These are phyloP conservation scores for Drosophila siamana DNA, from an alignment of 2,888 invertebrate species.

Conservation along the genomic window DNA sequence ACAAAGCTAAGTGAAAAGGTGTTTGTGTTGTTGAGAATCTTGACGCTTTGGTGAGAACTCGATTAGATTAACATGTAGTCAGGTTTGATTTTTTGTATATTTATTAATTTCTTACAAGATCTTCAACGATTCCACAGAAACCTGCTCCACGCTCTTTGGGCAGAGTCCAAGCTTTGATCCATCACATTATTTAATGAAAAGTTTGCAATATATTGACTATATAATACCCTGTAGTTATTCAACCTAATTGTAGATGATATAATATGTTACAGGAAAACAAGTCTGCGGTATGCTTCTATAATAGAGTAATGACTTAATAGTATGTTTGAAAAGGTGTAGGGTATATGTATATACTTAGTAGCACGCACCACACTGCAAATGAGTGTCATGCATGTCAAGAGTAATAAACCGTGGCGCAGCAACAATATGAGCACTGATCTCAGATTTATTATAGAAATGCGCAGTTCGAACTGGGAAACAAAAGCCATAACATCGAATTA, in stretches of 20 bases:
- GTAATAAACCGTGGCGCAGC: conserved; percentile 48
- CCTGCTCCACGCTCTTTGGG: conserved; percentile 19
- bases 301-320: conserved; percentile 26
- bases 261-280: conserved; percentile 1
- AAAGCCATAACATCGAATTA: conserved; percentile 7
- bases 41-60: conserved; percentile 18
- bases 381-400: conserved; percentile 54
- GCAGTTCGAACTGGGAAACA: conserved; percentile 29
- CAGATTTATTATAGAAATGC: conserved; percentile 27
- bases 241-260: background rate
- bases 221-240: conserved; percentile 12
- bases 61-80: conserved; percentile 31
- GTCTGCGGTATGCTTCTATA: background rate
- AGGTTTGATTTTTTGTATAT: background rate
- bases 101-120: conserved; percentile 16
- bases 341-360: conserved; percentile 8
- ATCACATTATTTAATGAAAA: conserved; percentile 34
- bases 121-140: conserved; percentile 11
- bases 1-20: conserved; percentile 38
- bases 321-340: conserved; percentile 3
- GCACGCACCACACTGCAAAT: conserved; percentile 35
- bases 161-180: conserved; percentile 16
- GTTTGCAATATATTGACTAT: background rate
- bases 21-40: conserved; percentile 17
- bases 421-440: conserved; percentile 15